Base-by-base conservation (phyloP, 2,888 invertebrate genomes). In the Eristalis intricaria region DNA sequence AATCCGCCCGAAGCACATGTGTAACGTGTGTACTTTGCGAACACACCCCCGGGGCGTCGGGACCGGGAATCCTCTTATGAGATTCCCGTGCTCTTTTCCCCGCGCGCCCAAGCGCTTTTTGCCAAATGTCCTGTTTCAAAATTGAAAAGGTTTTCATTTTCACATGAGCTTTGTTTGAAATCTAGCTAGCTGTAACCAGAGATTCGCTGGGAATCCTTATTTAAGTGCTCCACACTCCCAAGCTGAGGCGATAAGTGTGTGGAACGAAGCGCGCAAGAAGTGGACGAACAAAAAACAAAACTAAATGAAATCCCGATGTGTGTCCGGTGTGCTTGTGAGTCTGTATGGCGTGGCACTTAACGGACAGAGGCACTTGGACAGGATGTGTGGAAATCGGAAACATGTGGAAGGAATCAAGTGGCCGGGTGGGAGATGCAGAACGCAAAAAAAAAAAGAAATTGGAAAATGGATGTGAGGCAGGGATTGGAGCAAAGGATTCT, bases 91-190 rank as follows among this genome's bases (percentile, higher is more conserved):
- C 26, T 22, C 15, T 38, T 68, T 63, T 65, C 15, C 1, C 38
- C 38, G 8, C 15, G 8, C 26, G n/a, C 35, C 43, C 13, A 40
- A 70, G 38, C 63, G 56, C 29, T 75, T 70, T 83, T 40, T 68
- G 70, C 78, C 78, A 79, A 75, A 82, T 78, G 82, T 79, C 74
- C 79, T 83, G 68, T 79, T 87, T 79, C 83, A 87, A 84, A 84
- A 87, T 87, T 84, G 76, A 84, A 87, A 84, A 84, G 79, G 71
- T 83, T 87, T 84, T 80, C 66, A 73, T 87, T 83, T 83, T 75
- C 70, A 79, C 83, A 79, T 79, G 66, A 50, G 50, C 50, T 71
- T 66, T 56, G 65, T 60, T n/a, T 60, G 38, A 32, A 50, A 29
- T 69, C 38, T 40, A 68, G 38, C 13, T 64, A 7, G 32, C 38